Percentiles rank a stretch among this genome's conserved stretches.
Conservation (phyloP, 2,113 vertebrate species). For the Empidonax traillii region DNA sequence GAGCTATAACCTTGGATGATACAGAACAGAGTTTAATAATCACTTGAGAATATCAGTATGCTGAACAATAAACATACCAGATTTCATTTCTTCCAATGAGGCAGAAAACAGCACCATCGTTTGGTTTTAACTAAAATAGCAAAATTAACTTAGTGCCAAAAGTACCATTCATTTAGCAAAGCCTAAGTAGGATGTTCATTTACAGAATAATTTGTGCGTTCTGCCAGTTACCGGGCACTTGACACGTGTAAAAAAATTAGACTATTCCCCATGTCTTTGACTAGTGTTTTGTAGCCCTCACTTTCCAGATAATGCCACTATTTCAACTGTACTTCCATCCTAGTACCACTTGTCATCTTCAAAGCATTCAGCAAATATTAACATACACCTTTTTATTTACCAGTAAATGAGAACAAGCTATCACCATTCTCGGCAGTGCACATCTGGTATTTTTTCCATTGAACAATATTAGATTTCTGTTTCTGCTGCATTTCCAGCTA, state of each 20-base stretch:
- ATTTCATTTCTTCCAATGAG: background rate
- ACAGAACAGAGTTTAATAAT: constrained; percentile 28
- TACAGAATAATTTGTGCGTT: background rate
- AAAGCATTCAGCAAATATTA: background rate
- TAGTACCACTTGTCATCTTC: background rate
- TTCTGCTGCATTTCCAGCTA: background rate
- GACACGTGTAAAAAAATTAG: background rate
- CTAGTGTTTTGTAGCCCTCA: background rate
- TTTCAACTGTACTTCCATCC: background rate
- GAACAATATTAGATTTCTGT: background rate
- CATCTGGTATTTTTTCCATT: background rate
- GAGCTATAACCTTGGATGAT: constrained; percentile 29
- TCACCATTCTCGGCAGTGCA: background rate
- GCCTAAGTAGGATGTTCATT: background rate
- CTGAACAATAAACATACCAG: background rate
- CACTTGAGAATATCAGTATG: constrained; percentile 36
- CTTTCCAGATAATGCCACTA: background rate
- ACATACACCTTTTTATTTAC: background rate
- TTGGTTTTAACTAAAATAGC: constrained; percentile 17
- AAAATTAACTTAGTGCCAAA: background rate
- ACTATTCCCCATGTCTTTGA: background rate
- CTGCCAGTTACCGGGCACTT: background rate
- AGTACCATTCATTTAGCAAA: background rate
- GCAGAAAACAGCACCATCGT: background rate
- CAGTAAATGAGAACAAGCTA: background rate